These are phyloP conservation scores for Auanema freiburgensis DNA, from an alignment of 2,888 invertebrate genomes.

Conservation along the genomic window DNA sequence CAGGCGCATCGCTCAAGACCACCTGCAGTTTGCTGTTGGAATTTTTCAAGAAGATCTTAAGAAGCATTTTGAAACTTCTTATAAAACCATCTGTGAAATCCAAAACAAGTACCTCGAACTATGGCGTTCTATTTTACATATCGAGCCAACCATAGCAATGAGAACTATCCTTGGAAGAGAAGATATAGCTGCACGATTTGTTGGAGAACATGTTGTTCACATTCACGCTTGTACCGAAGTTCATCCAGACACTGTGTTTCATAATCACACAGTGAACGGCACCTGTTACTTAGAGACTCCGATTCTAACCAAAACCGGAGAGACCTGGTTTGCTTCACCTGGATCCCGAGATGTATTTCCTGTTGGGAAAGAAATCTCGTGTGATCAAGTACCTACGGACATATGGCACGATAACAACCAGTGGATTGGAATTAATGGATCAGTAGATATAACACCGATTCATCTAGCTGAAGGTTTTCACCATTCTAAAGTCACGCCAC, in stretches of 20 bases:
- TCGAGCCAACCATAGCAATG: conserved; percentile 28
- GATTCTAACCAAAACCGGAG: conserved; percentile 6
- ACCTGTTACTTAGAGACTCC: conserved; percentile 24
- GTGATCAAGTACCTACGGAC: not conserved
- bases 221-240: conserved; percentile 18
- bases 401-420: not conserved
- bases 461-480: not conserved
- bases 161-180: conserved; percentile 21
- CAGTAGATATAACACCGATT: not conserved
- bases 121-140: conserved; percentile 15
- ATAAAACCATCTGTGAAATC: conserved; percentile 15
- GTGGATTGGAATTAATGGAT: not conserved
- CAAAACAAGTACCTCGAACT: conserved; percentile 23
- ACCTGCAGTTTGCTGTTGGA: not conserved
- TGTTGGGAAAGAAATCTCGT: not conserved
- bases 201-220: conserved; percentile 16
- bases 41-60: not conserved
- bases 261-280: conserved; percentile 18
- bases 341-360: conserved; percentile 2
- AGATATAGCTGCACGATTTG: conserved; percentile 22
- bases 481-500: not conserved
- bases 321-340: conserved; percentile 1
- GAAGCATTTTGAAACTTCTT: not conserved
- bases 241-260: not conserved
- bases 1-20: not conserved